Evolutionary conservation across 2,888 invertebrate genomes (phyloP), one percentile per base, ranked within the genome.

Genomic region (Selenia dentaria): DNA sequence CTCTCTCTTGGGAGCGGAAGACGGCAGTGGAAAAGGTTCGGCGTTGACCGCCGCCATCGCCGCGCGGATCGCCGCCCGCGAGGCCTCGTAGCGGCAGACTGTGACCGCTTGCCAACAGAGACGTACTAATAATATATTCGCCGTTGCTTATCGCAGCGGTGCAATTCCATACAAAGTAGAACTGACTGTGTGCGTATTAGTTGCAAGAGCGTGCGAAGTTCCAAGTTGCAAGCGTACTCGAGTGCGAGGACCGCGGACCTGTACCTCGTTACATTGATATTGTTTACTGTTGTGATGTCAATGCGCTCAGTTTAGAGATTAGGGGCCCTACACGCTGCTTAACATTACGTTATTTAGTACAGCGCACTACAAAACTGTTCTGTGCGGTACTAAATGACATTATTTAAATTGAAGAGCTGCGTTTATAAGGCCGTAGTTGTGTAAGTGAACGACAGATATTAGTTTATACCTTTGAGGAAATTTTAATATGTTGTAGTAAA

Each of bases 1-100:
- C 66, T 91, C 92, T 11, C 74, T 96, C 36, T 84, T 94, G 57
- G 84, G 93, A 40, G 94, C 95, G 0, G 95, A 96, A 70, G 96
- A 96, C 79, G 96, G 96, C 32, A 95, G 95, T 74, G 96, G 96
- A 14, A 95, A 96, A 70, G 96, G 96, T 5, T 95, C 95, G 1
- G 96, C 95, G 1, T 85, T 96, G 26, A 94, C 94, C 0, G 95
- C 96, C 16, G 95, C 95, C 50, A 94, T 96, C 58, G 95, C 95
- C 0, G 87, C 91, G 13, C 88, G 92, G 56, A 73, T 93, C 42
- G 83, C 90, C 46, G 68, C 86, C 29, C 76, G 91, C 2, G 40
- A 43, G 18, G 10, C 26, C 8, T 41, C 33, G 11, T 41, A 40
- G 40, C 46, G 14, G 0, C 12, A 4, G 8, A 3, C 22, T 22